phyloP scores from a whole-genome alignment of 2,797 vertebrate species.

The Siniperca undulata region DNA sequence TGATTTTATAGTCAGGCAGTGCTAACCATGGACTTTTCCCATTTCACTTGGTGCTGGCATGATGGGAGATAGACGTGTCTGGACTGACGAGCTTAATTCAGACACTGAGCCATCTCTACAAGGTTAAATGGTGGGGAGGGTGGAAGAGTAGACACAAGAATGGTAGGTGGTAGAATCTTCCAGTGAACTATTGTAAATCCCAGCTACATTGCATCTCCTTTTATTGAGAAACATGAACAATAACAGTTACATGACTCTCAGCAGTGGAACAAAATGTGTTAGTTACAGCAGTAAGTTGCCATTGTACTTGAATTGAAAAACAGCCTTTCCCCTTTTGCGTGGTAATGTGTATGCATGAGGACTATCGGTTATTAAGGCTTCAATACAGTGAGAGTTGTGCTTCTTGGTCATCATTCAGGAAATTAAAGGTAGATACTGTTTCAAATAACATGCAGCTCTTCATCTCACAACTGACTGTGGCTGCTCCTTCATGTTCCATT shows the following conservation, averaged over 20 bases:
- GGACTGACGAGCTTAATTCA: constrained; percentile 19
- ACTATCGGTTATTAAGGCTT: constrained; percentile 7
- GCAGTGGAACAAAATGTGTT: constrained; percentile 14
- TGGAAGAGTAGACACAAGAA: too few species aligned
- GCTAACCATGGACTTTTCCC: constrained; percentile 36
- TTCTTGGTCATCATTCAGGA: not conserved
- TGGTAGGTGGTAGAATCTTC: not conserved
- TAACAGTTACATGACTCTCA: constrained; percentile 5
- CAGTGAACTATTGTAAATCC: not conserved
- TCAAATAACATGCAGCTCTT: constrained; percentile 12
- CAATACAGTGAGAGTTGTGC: not conserved
- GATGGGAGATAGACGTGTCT: constrained; percentile 4
- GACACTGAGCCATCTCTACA: not conserved
- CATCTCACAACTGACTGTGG: not conserved
- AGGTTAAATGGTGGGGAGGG: not conserved
- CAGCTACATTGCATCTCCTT: not conserved
- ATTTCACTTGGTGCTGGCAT: constrained; percentile 17
- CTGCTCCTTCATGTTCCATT: not conserved
- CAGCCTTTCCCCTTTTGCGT: not conserved
- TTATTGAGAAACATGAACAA: constrained; percentile 23
- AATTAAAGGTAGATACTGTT: constrained; percentile 7
- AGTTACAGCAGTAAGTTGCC: constrained; percentile 7
- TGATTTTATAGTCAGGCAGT: constrained; percentile 64
- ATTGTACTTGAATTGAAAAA: constrained; percentile 22
- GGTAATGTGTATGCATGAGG: constrained; percentile 7